Evolutionary conservation across 2,888 invertebrate species (phyloP), one percentile per base, ranked within the genome.

Genomic region (Polyommatus iphigenia): DNA sequence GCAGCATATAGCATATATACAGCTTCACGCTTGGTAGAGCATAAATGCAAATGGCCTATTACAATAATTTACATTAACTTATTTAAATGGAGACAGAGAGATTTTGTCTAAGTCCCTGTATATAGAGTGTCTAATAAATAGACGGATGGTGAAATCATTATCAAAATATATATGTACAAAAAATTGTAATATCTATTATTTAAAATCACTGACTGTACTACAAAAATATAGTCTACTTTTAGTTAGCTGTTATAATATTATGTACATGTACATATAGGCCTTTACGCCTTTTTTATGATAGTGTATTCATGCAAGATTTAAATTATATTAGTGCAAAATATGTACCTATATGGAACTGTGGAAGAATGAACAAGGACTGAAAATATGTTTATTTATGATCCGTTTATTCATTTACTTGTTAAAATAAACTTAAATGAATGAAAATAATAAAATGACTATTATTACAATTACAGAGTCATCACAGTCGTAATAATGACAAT

Each of bases 1-100:
- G 4, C 4, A 18, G 54, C 2, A 54, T 54, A 18, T 18, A 54
- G 18, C 54, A 54, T 54, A 50, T 41, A 29, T 67, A 32, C 15
- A 67, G 67, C 67, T 67, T 67, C 67, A 67, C 29, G 67, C 67
- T 67, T 18, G 67, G 29, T 18, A 67, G 67, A 29, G 67, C 29
- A 29, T 15, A 15, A 32, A 67, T 67, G 67, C 29, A 67, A 29
- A 67, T 67, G 4, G 15, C 6, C 67, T 67, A 32, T 67, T 32
- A 67, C 18, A 62, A 20, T 59, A 20, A 62, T 59, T 59, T 59
- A 59, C 20, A 59, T 59, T 18, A 18, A 59, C 7, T 59, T 59
- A 54, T 54, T 54, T 54, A 5, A 54, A 54, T 50, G 15, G 15
- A 50, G 41, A 41, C 41, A 36, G 36, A 46, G 10, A 0, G 54